phyloP scores from a whole-genome alignment of 2,113 vertebrate species.

The Pithys albifrons region DNA sequence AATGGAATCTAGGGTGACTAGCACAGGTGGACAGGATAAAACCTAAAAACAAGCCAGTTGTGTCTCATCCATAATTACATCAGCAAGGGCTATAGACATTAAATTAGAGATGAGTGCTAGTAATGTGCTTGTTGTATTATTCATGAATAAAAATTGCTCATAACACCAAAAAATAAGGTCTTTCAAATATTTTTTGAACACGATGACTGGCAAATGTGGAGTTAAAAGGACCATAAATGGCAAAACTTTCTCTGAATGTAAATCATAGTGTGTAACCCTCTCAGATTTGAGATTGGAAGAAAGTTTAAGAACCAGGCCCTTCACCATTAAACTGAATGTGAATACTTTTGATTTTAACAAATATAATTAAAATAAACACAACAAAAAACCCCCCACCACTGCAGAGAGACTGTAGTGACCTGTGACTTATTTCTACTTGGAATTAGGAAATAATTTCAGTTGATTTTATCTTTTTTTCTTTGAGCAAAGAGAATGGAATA shows the following conservation, averaged over 20 bases:
- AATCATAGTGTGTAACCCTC: neutral
- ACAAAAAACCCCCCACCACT: neutral
- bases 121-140: neutral
- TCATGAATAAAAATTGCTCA: neutral
- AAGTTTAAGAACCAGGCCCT: neutral
- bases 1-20: neutral
- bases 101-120: neutral
- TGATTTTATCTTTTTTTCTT: constrained; percentile 14
- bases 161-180: neutral
- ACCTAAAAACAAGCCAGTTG: neutral
- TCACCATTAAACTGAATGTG: neutral
- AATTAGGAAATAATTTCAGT: neutral
- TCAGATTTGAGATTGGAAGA: neutral
- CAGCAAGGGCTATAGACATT: neutral
- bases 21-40: neutral
- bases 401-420: neutral
- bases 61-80: neutral
- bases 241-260: neutral
- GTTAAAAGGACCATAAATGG: neutral
- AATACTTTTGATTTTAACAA: constrained; percentile 5
- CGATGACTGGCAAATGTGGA: neutral
- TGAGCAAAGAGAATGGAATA: neutral
- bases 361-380: neutral
- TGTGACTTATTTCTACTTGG: neutral
- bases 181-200: neutral